Percentiles rank a stretch among this genome's conserved stretches.
phyloP scores from a whole-genome alignment of 2,888 invertebrate species.

The Pollenia griseotomentosa region DNA sequence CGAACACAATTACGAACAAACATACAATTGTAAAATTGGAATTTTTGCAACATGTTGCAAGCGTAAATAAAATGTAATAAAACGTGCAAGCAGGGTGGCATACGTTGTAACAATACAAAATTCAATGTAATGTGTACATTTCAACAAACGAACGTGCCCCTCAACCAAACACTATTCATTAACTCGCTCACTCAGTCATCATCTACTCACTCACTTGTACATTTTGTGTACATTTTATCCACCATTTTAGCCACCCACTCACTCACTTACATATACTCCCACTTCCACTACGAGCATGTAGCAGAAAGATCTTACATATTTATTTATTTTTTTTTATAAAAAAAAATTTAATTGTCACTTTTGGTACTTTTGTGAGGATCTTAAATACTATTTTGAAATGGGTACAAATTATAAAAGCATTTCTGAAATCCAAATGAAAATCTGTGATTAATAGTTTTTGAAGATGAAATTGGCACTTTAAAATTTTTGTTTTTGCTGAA shows the following conservation, averaged over 20 bases:
- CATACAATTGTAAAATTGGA: conserved; percentile 60
- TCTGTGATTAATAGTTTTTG: too few species aligned
- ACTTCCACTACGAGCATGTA: not conserved
- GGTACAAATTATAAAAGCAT: too few species aligned
- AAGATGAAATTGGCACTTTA: too few species aligned
- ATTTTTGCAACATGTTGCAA: conserved; percentile 75
- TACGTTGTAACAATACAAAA: not conserved
- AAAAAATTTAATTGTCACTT: too few species aligned
- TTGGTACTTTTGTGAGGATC: too few species aligned
- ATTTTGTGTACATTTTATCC: not conserved
- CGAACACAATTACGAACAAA: not conserved
- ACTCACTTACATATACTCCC: not conserved
- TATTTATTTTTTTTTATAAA: not conserved
- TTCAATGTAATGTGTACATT: not conserved
- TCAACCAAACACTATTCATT: conserved; percentile 29
- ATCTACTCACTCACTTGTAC: conserved; percentile 13
- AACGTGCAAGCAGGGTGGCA: conserved; percentile 70
- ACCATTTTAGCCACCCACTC: not conserved
- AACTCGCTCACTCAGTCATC: conserved; percentile 23
- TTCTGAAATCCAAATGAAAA: too few species aligned
- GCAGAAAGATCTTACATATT: conserved; percentile 13
- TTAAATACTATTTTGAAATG: too few species aligned
- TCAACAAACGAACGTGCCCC: conserved; percentile 28
- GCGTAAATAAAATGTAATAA: conserved; percentile 75
- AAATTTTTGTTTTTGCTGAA: too few species aligned